Conservation (phyloP, 1,140 invertebrate genomes). For the Drosophila baimaii region DNA sequence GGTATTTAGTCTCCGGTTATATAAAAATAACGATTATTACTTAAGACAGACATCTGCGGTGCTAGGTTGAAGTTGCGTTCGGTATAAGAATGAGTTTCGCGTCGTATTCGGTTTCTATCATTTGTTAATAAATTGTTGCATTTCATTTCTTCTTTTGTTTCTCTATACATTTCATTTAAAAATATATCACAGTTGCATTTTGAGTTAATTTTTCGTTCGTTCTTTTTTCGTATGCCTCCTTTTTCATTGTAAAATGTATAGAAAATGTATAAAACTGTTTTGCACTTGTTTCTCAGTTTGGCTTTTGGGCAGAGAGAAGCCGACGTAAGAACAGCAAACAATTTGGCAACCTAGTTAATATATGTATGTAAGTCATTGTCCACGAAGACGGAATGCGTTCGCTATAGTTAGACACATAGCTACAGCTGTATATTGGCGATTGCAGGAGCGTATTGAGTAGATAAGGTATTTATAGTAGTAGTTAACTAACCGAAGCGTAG, state of each 20-base stretch:
- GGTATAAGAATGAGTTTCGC: slow-evolving; percentile 45
- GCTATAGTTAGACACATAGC: slow-evolving; percentile 58
- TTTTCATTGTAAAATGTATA: slow-evolving; percentile 68
- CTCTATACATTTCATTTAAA: slow-evolving; percentile 69
- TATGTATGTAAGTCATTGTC: slow-evolving; percentile 67
- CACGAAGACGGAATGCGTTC: slow-evolving; percentile 73
- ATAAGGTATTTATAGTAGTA: slow-evolving; percentile 68
- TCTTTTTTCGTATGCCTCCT: slow-evolving; percentile 29
- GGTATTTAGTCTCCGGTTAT: slow-evolving; percentile 22
- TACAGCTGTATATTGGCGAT: slow-evolving; percentile 19
- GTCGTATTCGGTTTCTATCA: slow-evolving; percentile 20
- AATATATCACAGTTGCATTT: slow-evolving; percentile 83
- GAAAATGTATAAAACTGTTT: slow-evolving; percentile 67
- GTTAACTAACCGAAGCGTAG: slow-evolving; percentile 73
- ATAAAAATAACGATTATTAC: slow-evolving; percentile 63
- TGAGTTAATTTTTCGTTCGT: slow-evolving; percentile 59
- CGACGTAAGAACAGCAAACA: slow-evolving; percentile 70
- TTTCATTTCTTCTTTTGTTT: slow-evolving; percentile 37
- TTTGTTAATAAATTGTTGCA: slow-evolving; percentile 48
- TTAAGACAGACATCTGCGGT: slow-evolving; percentile 45
- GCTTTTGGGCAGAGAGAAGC: slow-evolving; percentile 40
- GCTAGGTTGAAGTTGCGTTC: slow-evolving; percentile 49
- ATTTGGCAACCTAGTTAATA: slow-evolving; percentile 80
- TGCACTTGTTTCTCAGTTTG: slow-evolving; percentile 26
- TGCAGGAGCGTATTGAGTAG: slow-evolving; percentile 17